These are phyloP conservation scores for Stegostoma tigrinum DNA, from an alignment of 2,113 vertebrate species.

Conservation along the genomic window DNA sequence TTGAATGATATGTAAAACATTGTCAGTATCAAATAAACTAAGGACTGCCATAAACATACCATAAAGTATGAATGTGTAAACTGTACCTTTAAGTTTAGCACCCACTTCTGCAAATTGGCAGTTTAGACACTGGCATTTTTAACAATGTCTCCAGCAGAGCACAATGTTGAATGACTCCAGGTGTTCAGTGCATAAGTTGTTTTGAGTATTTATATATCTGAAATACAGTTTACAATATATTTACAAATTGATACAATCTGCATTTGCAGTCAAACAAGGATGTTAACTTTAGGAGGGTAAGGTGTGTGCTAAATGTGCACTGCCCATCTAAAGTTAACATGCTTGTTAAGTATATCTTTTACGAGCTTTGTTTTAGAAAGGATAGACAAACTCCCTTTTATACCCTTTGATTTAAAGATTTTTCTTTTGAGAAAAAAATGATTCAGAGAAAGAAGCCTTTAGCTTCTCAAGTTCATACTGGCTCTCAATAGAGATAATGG, in stretches of 20 bases:
- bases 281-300: not conserved
- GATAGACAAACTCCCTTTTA: not conserved
- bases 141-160: not conserved
- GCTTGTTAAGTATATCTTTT: not conserved
- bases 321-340: not conserved
- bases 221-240: not conserved
- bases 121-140: not conserved
- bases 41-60: not conserved
- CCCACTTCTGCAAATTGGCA: not conserved
- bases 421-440: not conserved
- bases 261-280: not conserved
- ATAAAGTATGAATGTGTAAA: not conserved
- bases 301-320: not conserved
- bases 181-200: not conserved
- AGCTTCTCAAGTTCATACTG: not conserved
- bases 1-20: not conserved
- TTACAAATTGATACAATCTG: not conserved
- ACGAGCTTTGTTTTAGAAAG: not conserved
- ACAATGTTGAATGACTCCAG: not conserved
- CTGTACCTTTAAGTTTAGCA: not conserved
- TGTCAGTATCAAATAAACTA: not conserved
- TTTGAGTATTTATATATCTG: not conserved
- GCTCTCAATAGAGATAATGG: not conserved
- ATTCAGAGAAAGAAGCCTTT: not conserved
- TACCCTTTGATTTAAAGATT: not conserved